phyloP scores from a whole-genome alignment of 2,113 vertebrate genomes.

The Peromyscus polionotus region DNA sequence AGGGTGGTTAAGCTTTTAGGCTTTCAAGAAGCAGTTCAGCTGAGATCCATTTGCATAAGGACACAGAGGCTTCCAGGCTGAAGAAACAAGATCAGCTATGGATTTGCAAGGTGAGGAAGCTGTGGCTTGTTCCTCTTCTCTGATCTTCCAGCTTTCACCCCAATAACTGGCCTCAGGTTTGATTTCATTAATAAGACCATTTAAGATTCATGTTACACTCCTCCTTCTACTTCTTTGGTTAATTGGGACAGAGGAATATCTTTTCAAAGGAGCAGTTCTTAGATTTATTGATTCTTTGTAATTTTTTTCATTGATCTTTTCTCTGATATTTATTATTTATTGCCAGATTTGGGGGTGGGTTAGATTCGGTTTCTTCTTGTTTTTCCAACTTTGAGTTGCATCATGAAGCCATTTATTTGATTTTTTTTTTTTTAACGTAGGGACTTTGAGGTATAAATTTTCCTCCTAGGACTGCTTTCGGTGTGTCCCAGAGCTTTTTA shows the following conservation, averaged over 20 bases:
- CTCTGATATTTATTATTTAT: not conserved
- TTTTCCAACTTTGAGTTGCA: not conserved
- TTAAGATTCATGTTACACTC: too few relatives aligned
- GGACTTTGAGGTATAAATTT: not conserved
- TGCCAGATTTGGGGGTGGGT: not conserved
- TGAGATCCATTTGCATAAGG: too few relatives aligned
- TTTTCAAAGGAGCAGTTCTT: not conserved
- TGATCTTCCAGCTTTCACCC: too few relatives aligned
- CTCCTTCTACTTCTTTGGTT: not conserved
- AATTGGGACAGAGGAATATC: not conserved
- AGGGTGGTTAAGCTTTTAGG: too few relatives aligned
- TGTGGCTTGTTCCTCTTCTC: too few relatives aligned
- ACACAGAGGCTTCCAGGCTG: too few relatives aligned
- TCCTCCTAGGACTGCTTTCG: not conserved
- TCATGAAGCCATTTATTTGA: not conserved
- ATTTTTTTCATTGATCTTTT: not conserved
- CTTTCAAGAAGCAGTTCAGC: too few relatives aligned
- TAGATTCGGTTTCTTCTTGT: not conserved
- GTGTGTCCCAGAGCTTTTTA: too few relatives aligned
- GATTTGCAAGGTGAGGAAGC: too few relatives aligned
- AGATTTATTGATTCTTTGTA: not conserved
- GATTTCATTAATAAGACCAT: too few relatives aligned
- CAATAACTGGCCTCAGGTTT: too few relatives aligned
- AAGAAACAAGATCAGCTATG: too few relatives aligned
- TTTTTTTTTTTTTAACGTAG: not conserved